Percentiles rank a stretch among this genome's conserved stretches.
Evolutionary conservation across 2,888 invertebrate species (phyloP).

Genomic region (Azorinus chamasolen): DNA sequence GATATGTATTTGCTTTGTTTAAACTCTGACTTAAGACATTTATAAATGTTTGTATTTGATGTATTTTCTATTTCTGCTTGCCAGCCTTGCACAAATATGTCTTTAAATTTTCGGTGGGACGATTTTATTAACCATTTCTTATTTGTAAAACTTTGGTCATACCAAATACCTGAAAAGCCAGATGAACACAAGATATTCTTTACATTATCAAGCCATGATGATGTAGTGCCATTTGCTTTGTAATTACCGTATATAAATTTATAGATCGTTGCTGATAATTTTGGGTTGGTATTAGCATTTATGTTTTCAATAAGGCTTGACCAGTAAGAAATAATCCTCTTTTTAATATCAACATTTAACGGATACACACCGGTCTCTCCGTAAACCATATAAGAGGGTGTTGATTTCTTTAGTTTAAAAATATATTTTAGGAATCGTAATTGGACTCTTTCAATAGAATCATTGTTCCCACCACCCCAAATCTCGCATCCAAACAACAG

Average conservation of each 20-base stretch:
- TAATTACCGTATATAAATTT: background rate
- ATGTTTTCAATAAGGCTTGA: background rate
- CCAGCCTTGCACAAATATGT: constrained; percentile 13
- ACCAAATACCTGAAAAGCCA: constrained; percentile 1
- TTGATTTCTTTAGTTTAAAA: constrained; percentile 20
- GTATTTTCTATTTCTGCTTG: background rate
- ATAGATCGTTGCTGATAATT: constrained; percentile 6
- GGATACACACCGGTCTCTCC: constrained; percentile 25
- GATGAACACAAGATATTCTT: background rate
- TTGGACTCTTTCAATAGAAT: constrained; percentile 27
- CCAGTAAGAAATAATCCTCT: constrained; percentile 5
- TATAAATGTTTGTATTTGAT: background rate
- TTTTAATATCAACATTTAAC: constrained; percentile 4
- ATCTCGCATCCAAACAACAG: constrained; percentile 17
- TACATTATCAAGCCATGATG: constrained; percentile 1
- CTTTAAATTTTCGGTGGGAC: constrained; percentile 1
- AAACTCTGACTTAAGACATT: background rate
- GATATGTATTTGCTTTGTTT: background rate
- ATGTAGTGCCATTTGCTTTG: background rate
- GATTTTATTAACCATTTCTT: too few relatives aligned
- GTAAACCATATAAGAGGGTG: constrained; percentile 16
- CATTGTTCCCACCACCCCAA: constrained; percentile 13
- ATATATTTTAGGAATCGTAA: constrained; percentile 18
- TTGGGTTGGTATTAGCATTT: too few relatives aligned
- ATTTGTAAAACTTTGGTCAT: too few relatives aligned